Conservation (phyloP, 2,888 invertebrate genomes). For the Scaptodrosophila latifasciaeformis region DNA sequence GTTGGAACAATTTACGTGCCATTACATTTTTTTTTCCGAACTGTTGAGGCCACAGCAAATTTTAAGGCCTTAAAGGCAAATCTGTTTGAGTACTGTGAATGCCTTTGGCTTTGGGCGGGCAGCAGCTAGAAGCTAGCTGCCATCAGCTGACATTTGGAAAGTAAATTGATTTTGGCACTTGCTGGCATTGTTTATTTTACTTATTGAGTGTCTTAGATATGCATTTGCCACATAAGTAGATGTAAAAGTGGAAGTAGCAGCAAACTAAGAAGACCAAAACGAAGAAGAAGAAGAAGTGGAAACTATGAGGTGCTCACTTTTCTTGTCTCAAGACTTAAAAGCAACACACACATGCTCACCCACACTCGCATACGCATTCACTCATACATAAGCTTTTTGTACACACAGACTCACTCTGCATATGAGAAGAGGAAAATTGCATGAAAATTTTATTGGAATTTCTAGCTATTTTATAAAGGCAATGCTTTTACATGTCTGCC, state of each 20-base stretch:
- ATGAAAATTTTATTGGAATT: conserved; percentile 47
- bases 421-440: conserved; percentile 37
- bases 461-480: conserved; percentile 39
- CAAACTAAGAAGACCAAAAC: conserved; percentile 1
- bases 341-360: not conserved
- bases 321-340: conserved; percentile 12
- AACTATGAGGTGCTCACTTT: conserved; percentile 19
- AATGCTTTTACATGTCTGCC: conserved; percentile 40
- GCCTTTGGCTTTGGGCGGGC: not conserved
- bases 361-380: not conserved
- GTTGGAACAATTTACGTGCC: no score
- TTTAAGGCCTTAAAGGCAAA: conserved; percentile 15
- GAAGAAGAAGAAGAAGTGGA: conserved; percentile 11
- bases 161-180: conserved; percentile 46
- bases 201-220: conserved; percentile 42
- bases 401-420: conserved; percentile 26
- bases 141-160: conserved; percentile 34
- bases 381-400: conserved; percentile 1
- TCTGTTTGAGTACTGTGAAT: conserved; percentile 9
- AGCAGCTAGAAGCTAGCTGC: conserved; percentile 4
- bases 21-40: no score
- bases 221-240: conserved; percentile 26
- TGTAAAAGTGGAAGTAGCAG: conserved; percentile 3
- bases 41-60: not conserved
- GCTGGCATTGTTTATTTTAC: conserved; percentile 45